These are phyloP conservation scores for Idaea straminata DNA, from an alignment of 2,888 invertebrate genomes.

Conservation along the genomic window DNA sequence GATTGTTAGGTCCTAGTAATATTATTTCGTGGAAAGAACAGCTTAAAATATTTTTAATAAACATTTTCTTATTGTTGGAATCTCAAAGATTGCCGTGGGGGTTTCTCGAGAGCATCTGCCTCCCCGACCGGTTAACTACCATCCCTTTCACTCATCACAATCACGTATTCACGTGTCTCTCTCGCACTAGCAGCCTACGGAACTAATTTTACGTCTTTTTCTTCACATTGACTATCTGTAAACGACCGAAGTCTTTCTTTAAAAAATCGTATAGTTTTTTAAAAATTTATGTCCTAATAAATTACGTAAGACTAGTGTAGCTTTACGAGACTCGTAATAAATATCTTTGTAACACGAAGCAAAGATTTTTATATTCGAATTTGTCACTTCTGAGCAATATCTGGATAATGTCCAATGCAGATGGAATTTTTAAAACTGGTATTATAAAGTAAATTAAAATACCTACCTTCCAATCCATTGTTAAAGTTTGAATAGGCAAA, in stretches of 20 bases:
- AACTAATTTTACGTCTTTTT: conserved; percentile 75
- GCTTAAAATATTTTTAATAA: conserved; percentile 55
- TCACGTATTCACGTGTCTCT: conserved; percentile 38
- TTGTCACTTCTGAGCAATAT: conserved; percentile 24
- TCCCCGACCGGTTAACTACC: conserved; percentile 69
- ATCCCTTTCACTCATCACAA: conserved; percentile 46
- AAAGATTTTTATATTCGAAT: conserved; percentile 23
- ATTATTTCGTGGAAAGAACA: neutral
- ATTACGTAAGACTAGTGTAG: conserved; percentile 37
- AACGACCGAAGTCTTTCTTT: conserved; percentile 47
- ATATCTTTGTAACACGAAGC: conserved; percentile 26
- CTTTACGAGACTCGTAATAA: conserved; percentile 28
- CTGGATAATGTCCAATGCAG: conserved; percentile 19
- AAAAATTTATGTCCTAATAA: conserved; percentile 39
- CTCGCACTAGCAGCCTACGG: conserved; percentile 55
- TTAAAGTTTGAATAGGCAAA: neutral
- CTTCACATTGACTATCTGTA: conserved; percentile 62
- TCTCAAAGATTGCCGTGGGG: conserved; percentile 68
- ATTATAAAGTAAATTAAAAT: neutral
- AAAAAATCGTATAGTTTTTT: conserved; percentile 35
- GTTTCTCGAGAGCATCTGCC: conserved; percentile 72
- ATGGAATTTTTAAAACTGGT: neutral
- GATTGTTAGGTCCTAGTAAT: neutral
- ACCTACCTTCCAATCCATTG: neutral
- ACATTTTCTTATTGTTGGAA: conserved; percentile 71